A percentile compares a stretch with the other conserved stretches of the same genome.
These are phyloP conservation scores for Lutjanus erythropterus DNA, from an alignment of 2,113 vertebrate genomes.

Conservation along the genomic window DNA sequence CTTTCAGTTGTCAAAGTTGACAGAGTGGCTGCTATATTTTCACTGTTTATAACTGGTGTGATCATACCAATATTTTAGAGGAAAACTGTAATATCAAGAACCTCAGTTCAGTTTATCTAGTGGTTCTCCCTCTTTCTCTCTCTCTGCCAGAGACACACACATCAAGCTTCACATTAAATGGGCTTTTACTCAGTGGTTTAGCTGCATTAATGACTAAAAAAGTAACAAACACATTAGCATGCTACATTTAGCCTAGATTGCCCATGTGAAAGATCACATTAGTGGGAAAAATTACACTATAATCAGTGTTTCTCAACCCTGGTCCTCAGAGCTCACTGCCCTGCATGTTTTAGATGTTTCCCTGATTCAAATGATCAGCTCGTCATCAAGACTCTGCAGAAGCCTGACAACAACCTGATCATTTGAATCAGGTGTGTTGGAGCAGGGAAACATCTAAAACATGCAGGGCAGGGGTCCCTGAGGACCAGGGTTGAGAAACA, in stretches of 20 bases:
- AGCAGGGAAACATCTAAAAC: no score
- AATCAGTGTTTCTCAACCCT: no score
- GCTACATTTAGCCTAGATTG: neutral
- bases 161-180: neutral
- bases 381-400: no score
- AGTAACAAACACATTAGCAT: neutral
- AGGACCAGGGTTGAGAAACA: no score
- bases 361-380: no score
- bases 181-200: neutral
- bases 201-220: neutral
- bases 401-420: no score
- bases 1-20: neutral
- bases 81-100: neutral
- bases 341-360: no score
- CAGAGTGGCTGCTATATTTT: neutral
- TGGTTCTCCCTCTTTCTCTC: neutral
- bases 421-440: no score
- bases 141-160: neutral
- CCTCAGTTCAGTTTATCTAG: neutral
- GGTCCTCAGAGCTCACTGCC: no score
- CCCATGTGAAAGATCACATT: neutral
- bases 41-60: neutral
- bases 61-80: neutral
- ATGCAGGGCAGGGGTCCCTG: no score
- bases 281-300: neutral